Conservation (phyloP, 1,140 invertebrate species). For the Neuroterus valhalla region DNA sequence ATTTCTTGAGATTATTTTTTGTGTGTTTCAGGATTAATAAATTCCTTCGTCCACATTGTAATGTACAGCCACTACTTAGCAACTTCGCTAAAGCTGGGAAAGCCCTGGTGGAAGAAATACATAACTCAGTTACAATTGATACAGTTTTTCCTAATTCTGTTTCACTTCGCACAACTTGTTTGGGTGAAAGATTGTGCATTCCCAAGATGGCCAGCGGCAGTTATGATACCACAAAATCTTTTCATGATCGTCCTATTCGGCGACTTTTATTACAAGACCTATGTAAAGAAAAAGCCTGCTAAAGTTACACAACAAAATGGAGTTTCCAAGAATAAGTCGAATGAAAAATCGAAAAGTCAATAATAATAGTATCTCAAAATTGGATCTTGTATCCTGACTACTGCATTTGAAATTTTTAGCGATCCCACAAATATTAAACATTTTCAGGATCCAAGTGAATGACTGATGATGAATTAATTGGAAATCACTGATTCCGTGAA, state of each 20-base stretch:
- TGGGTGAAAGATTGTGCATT: conserved; percentile 84
- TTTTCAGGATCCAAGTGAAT: background rate
- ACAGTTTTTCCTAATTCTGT: conserved; percentile 85
- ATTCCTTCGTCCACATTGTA: conserved; percentile 84
- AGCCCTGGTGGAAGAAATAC: conserved; percentile 85
- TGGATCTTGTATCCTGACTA: background rate
- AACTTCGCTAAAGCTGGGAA: conserved; percentile 76
- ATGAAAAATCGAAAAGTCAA: conserved; percentile 57
- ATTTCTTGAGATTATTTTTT: conserved; percentile 42
- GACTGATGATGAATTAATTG: background rate
- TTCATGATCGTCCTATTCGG: conserved; percentile 89
- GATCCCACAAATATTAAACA: background rate
- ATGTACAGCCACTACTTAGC: conserved; percentile 89
- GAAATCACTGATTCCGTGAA: background rate
- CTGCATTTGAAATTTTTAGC: background rate
- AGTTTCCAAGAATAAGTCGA: conserved; percentile 38
- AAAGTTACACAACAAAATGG: conserved; percentile 49
- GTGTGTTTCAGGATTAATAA: conserved; percentile 79
- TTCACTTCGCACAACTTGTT: conserved; percentile 81
- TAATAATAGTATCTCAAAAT: conserved; percentile 36
- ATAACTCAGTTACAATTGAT: conserved; percentile 84
- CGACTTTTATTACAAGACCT: conserved; percentile 90
- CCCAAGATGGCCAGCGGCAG: conserved; percentile 77
- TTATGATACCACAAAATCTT: conserved; percentile 82
- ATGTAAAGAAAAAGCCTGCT: conserved; percentile 74